Evolutionary conservation across 2,888 invertebrate genomes (phyloP), one percentile per base, ranked within the genome.

Genomic region (Cosmia trapezina): DNA sequence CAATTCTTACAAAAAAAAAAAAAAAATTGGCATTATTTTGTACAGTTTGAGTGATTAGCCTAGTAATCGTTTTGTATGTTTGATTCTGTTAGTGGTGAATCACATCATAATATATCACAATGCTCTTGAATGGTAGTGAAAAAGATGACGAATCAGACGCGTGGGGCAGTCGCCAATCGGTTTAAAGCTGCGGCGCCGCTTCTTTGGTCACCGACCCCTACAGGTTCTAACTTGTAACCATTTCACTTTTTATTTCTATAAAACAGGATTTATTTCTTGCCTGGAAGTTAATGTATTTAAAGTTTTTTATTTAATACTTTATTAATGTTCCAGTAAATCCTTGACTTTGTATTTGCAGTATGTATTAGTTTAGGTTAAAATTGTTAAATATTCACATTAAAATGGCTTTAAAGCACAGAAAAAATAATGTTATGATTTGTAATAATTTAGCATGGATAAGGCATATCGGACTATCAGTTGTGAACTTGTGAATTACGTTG

Each of bases 201-300:
- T 76, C 80, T 89, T 90, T 95, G 95, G 95, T 95, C 96, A 94
- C 91, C 93, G 95, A 95, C 95, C 96, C 89, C 93, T 75, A 57
- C 96, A 94, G 94, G 96, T 95, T 95, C 92, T 89, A 90, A 94
- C 95, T 93, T 94, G 96, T 92, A 94, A 93, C 93, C 93, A 91
- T 95, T 96, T 95, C 94, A 95, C 94, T 96, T 95, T 95, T 95
- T 93, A 92, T 92, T 92, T 89, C 82, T 81, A 86, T 84, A 80
- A 77, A 79, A 76, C 81, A 80, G 86, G 84, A 85, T 63, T 53
- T 57, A 73, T 67, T 73, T 54, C 37, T 74, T 61, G 53, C 14
- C 19, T 68, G 14, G 11, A 69, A 66, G 33, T 33, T 43, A 47
- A 51, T 45, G 59, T 9, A 56, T 65, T 66, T 11, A 57, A 43